A percentile compares a stretch with the other conserved stretches of the same genome.
phyloP scores from a whole-genome alignment of 2,113 vertebrate species.

The Canis aureus region DNA sequence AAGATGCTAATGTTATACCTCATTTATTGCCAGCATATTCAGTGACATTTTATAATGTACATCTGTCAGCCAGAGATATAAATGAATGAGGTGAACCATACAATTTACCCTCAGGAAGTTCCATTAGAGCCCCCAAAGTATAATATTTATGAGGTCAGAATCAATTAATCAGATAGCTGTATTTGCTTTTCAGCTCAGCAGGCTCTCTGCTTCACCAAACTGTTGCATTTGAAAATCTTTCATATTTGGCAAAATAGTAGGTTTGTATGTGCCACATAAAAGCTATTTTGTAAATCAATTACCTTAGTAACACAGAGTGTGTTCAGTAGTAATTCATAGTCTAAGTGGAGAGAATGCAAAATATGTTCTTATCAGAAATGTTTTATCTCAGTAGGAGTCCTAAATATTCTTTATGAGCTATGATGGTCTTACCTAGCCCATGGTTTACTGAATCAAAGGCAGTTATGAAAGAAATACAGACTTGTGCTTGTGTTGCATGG shows the following conservation, averaged over 20 bases:
- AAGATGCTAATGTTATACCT: conserved; percentile 91
- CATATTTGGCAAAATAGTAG: conserved; percentile 75
- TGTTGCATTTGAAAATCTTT: conserved; percentile 85
- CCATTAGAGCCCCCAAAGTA: conserved; percentile 91
- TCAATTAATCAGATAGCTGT: conserved; percentile 94
- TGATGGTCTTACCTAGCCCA: background rate
- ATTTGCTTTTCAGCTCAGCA: conserved; percentile 88
- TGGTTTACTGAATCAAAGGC: background rate
- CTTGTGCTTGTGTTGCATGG: background rate
- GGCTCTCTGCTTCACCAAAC: conserved; percentile 84
- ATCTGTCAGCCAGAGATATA: conserved; percentile 93
- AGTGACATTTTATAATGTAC: conserved; percentile 94
- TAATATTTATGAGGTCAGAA: conserved; percentile 94
- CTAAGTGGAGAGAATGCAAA: conserved; percentile 79
- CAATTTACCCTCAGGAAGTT: conserved; percentile 92
- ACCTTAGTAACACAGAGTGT: conserved; percentile 64
- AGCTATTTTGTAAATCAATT: conserved; percentile 84
- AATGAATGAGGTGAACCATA: conserved; percentile 93
- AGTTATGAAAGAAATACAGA: conserved; percentile 8
- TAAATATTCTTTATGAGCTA: conserved; percentile 25
- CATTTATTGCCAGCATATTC: conserved; percentile 93
- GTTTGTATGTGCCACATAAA: conserved; percentile 78
- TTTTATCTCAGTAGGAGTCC: conserved; percentile 66
- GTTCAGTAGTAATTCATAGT: conserved; percentile 69
- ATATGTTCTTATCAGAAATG: conserved; percentile 70